Evolutionary conservation across 2,797 vertebrate species (phyloP), one percentile per base, ranked within the genome.

Genomic region (Thripadectes ignobilis): DNA sequence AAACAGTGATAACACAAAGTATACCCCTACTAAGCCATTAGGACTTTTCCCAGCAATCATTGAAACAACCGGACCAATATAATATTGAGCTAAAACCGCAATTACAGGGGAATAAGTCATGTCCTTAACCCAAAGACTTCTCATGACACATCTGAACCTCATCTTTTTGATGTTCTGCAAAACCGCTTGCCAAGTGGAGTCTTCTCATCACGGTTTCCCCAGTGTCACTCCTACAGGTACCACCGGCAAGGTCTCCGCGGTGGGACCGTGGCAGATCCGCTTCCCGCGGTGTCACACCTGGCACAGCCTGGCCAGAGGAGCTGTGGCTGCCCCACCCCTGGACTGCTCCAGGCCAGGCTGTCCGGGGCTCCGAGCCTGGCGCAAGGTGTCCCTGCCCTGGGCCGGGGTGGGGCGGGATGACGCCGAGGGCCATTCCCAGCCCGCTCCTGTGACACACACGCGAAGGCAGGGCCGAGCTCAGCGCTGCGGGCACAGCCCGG

Each of bases 91-190:
- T 55, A 58, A 48, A 69, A 61, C 41, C 36, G 45, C 27, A 69
- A 32, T 15, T 65, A 27, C 19, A 49, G 9, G 5, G 2, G 2
- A 45, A 1, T 11, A 34, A 36, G 4, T 1, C 2, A 16, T 1
- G 3, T 26, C 10, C n/a, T 34, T 12, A 68, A 2, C 2, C 34
- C 7, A 68, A 45, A 34, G 26, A 2, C 38, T 71, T 12, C 23
- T 48, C 18, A 4, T 0, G 19, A 26, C 10, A 45, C n/a, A 30
- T 6, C 23, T 21, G 14, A 74, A 48, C 5, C 1, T 5, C 5
- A 7, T 29, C 12, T 57, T 14, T 30, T 7, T 14, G 24, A n/a
- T 7, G n/a, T 8, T 29, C 45, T 34, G 49, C 21, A 55, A 3
- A 36, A 10, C 30, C 7, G n/a, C 45, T 61, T 30, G 10, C 19